These are phyloP conservation scores for Ariolimax columbianus DNA, from an alignment of 2,888 invertebrate genomes.

Conservation along the genomic window DNA sequence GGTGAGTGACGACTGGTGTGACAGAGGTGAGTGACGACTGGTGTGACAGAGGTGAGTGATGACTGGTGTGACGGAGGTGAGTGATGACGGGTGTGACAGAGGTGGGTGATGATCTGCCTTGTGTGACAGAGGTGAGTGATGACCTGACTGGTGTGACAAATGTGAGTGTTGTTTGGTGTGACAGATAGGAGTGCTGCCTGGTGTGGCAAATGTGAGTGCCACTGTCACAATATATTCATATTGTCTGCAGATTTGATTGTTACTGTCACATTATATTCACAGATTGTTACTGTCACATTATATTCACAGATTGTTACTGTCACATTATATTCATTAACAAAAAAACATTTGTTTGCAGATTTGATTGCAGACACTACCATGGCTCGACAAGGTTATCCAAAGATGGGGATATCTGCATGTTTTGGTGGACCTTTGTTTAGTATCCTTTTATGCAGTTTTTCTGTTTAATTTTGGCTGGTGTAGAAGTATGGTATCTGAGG, in stretches of 20 bases:
- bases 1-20: neutral
- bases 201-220: neutral
- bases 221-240: too few species aligned
- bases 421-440: constrained; percentile 86
- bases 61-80: neutral
- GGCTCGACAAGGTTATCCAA: constrained; percentile 83
- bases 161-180: neutral
- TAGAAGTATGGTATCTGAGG: neutral
- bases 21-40: neutral
- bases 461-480: neutral
- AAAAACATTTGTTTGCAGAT: constrained; percentile 81
- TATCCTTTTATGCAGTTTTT: constrained; percentile 75
- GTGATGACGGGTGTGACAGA: neutral
- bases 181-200: neutral
- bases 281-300: too few species aligned
- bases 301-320: too few species aligned
- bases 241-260: too few species aligned
- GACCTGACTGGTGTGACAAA: neutral
- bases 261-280: too few species aligned
- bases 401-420: constrained; percentile 85
- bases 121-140: neutral
- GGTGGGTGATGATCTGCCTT: neutral
- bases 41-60: neutral
- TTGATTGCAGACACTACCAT: constrained; percentile 83
- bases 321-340: too few species aligned